Evolutionary conservation across 2,797 vertebrate species (phyloP), one percentile per base, ranked within the genome.

Genomic region (Gymnocypris eckloni): DNA sequence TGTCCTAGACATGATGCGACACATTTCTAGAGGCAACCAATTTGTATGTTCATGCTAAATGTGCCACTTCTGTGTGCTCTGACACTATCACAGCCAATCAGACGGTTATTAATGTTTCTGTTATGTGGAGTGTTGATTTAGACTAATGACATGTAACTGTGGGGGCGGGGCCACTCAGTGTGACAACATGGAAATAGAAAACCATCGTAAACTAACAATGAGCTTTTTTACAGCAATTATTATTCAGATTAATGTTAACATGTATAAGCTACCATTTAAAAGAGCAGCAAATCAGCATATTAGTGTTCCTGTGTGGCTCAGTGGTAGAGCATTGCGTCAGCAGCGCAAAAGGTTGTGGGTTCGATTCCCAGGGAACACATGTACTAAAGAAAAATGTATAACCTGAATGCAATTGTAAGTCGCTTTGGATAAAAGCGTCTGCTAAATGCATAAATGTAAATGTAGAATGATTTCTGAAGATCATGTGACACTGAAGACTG

Each of bases 101-200:
- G 33, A 37, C 12, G 73, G 5, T 22, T 22, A 54, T 76, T 33
- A 54, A 33, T 20, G 4, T 6, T 52, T 54, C 16, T 3, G 11
- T 41, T 78, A 16, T 61, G 22, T 43, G n/a, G n/a, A 73, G n/a
- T 28, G 76, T 43, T 78, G 39, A 43, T 79, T 61, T 61, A 59
- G 54, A 78, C 76, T 37, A 78, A 41, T 61, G 54, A 10, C 7
- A 43, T 61, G 22, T 78, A 59, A 77, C 20, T 77, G 12, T n/a
- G 37, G 75, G 20, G 75, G 20, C 0, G 2, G 37, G 11, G 20
- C 10, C 37, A 41, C 33, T 15, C 70, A 43, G 41, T 45, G 22
- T 72, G 52, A 52, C 28, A 52, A 6, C 50, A 15, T 13, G 4
- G 6, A 45, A 43, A 39, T n/a, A 43, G 20, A 69, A 39, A 39